phyloP scores from a whole-genome alignment of 2,113 vertebrate species.

The Pongo abelii region DNA sequence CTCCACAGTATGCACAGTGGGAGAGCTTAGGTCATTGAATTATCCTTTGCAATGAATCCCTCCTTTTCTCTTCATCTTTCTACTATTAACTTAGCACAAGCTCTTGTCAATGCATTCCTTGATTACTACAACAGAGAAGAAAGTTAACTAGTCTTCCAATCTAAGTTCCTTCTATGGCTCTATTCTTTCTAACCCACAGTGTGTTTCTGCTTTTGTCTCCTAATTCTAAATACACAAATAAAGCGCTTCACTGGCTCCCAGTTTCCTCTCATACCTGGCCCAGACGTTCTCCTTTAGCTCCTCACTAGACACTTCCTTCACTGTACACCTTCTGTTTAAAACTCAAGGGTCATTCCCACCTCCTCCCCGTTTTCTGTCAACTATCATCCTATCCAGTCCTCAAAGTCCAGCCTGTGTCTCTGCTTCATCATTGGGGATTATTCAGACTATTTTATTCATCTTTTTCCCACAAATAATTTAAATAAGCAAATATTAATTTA shows the following conservation, averaged over 20 bases:
- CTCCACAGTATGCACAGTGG: background rate
- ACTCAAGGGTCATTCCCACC: background rate
- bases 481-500: background rate
- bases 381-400: background rate
- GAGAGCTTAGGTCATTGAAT: background rate
- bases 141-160: background rate
- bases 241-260: background rate
- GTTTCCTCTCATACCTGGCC: background rate
- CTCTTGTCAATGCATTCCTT: background rate
- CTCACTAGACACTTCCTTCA: rapidly evolving
- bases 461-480: background rate
- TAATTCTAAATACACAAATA: background rate
- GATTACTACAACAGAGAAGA: background rate
- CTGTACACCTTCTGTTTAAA: background rate
- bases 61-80: background rate
- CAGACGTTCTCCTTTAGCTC: background rate
- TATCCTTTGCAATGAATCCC: background rate
- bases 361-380: background rate
- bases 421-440: background rate
- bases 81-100: background rate
- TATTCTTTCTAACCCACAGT: background rate
- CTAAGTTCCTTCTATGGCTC: background rate
- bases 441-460: background rate
- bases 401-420: background rate
- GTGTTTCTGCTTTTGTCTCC: background rate